Conservation (phyloP, 2,888 invertebrate genomes). For the Volucella inanis region DNA sequence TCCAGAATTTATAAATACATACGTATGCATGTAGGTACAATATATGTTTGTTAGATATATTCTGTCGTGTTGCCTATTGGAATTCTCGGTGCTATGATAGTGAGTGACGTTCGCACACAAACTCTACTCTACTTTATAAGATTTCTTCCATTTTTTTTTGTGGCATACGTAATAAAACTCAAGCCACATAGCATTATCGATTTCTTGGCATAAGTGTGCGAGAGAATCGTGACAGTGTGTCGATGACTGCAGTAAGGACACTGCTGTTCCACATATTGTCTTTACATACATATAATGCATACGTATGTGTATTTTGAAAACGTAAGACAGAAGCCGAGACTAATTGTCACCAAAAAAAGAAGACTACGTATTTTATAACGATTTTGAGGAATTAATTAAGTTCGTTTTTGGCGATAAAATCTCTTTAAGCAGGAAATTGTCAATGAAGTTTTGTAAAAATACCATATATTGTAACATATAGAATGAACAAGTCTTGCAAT, state of each 20-base stretch:
- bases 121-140: slow-evolving; percentile 31
- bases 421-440: too few species aligned
- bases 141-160: slow-evolving; percentile 41
- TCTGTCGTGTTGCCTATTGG: slow-evolving; percentile 61
- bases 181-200: slow-evolving; percentile 66
- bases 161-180: slow-evolving; percentile 62
- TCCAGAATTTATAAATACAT: neutral
- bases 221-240: slow-evolving; percentile 8
- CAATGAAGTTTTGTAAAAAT: too few species aligned
- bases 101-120: slow-evolving; percentile 64
- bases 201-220: slow-evolving; percentile 36
- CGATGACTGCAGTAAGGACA: slow-evolving; percentile 69
- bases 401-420: too few species aligned
- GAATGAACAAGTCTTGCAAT: too few species aligned
- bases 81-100: slow-evolving; percentile 27
- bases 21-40: neutral
- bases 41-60: slow-evolving; percentile 13
- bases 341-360: too few species aligned
- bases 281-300: slow-evolving; percentile 61
- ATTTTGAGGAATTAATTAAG: too few species aligned
- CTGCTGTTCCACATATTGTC: slow-evolving; percentile 66
- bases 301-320: neutral
- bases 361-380: too few species aligned
- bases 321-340: neutral
- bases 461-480: too few species aligned